Conservation (phyloP, 2,888 invertebrate species). For the Nudaria mundana region DNA sequence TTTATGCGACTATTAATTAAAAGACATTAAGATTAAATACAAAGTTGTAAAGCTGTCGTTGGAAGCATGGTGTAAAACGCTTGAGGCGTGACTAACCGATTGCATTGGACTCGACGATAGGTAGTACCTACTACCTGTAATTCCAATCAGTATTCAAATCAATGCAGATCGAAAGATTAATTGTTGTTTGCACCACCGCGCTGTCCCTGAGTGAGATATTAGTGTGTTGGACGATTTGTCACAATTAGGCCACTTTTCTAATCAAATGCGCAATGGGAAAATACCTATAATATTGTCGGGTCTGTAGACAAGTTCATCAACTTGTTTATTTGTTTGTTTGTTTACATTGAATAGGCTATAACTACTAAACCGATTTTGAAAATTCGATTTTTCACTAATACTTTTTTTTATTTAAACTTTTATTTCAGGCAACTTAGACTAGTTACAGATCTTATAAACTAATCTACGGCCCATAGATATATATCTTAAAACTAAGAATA, state of each 20-base stretch:
- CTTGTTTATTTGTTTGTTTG: too few relatives aligned
- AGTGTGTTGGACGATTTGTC: slow-evolving; percentile 47
- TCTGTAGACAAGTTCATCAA: too few relatives aligned
- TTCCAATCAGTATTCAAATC: slow-evolving; percentile 73
- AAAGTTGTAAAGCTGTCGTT: slow-evolving; percentile 39
- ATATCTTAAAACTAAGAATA: too few relatives aligned
- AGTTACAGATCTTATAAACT: too few relatives aligned
- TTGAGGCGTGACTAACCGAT: slow-evolving; percentile 47
- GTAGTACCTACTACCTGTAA: slow-evolving; percentile 54
- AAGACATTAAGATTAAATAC: slow-evolving; percentile 34
- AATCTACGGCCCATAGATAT: too few relatives aligned
- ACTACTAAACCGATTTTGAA: too few relatives aligned
- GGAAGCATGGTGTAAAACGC: slow-evolving; percentile 44
- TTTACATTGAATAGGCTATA: too few relatives aligned
- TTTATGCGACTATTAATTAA: slow-evolving; percentile 29
- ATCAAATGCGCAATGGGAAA: too few relatives aligned
- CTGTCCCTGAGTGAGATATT: slow-evolving; percentile 40
- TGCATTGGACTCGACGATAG: slow-evolving; percentile 39
- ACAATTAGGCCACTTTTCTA: slow-evolving; percentile 22
- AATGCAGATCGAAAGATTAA: slow-evolving; percentile 72
- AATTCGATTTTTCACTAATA: too few relatives aligned
- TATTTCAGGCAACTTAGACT: too few relatives aligned
- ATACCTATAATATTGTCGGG: too few relatives aligned
- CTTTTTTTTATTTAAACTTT: too few relatives aligned
- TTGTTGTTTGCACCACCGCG: slow-evolving; percentile 57